Base-by-base conservation (phyloP, 2,888 invertebrate genomes). In the Lycia hirtaria region DNA sequence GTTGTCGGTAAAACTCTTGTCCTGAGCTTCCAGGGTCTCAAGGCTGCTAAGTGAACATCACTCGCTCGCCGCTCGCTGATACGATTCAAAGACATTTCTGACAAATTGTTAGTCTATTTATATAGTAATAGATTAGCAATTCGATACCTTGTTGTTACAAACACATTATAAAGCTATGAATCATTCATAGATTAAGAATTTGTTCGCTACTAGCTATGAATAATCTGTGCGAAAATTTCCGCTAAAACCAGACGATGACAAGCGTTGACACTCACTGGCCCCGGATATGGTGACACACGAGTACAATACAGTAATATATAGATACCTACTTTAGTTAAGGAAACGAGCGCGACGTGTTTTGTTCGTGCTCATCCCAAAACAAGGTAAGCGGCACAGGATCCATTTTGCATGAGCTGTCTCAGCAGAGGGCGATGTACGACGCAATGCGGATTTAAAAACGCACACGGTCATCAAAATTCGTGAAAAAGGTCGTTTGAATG, bases 331-430 rank as follows among this genome's bases (percentile, higher is more conserved):
- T n/a, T n/a, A n/a, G n/a, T n/a, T n/a, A n/a, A 45, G 59, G 61
- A 69, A 71, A 69, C 67, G 72, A 53, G 69, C 55, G 60, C 68
- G 67, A 24, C 26, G 30, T 44, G 20, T 44, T 69, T 73, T 68
- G 67, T 64, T 67, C 63, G 69, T 67, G 68, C 71, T 71, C 70
- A 71, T 75, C 65, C 70, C 64, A 75, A 68, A 74, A 75, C 76
- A 68, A 74, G 69, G 76, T 72, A 79, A 76, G 80, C 71, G 70
- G 72, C 62, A 66, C 64, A 45, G 67, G 64, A 78, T 82, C 74
- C 73, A 78, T 81, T 83, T 81, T 83, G 72, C 72, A 79, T 81
- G 75, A 81, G 78, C 78, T 78, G 73, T 73, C 71, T 83, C 85
- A 86, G 83, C 84, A 74, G 57, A 57, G 60, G 55, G 43, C 52